Base-by-base conservation (phyloP, 2,888 invertebrate genomes). In the Thymelicus acteon region DNA sequence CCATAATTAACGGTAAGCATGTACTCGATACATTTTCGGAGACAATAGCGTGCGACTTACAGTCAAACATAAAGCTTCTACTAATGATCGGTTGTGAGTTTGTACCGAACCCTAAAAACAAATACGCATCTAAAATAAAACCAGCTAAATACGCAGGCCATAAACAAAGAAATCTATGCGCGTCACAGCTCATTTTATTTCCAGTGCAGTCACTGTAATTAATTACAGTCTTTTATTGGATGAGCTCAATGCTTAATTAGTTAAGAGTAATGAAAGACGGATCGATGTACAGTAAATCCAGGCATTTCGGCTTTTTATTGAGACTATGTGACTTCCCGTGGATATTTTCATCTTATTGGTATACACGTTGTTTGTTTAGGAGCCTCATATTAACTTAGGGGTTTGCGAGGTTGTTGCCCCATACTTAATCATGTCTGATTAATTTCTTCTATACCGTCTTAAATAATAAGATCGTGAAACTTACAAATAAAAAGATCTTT, bases 101-200 rank as follows among this genome's bases (percentile, higher is more conserved):
- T 44, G 44, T 44, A 44, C 44, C 44, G 44, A 54, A 54, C 24
- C 54, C 54, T 54, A 54, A 54, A 15, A 82, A 82, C 79, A 80
- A 82, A 77, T 78, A 78, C 80, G 80, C 79, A 80, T 79, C 48
- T 49, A 49, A 69, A 81, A 81, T 78, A 77, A 76, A 80, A 72
- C 67, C 79, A 83, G 84, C 82, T 84, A 82, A 64, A 73, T 85
- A 81, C 80, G 71, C 77, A 73, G 79, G 77, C 77, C 75, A 80
- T 85, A 81, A 83, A 87, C 84, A 85, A 85, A 80, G 82, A 83
- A 86, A 83, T 85, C 82, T 80, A 80, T 81, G 77, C 79, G 77
- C 79, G 79, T 82, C 80, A 75, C 72, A 76, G 77, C 71, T 75
- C 74, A 77, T 74, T 75, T 78, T 80, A 81, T 81, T 82, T 81